Conservation (phyloP, 1,140 invertebrate species). For the Cherax destructor region DNA sequence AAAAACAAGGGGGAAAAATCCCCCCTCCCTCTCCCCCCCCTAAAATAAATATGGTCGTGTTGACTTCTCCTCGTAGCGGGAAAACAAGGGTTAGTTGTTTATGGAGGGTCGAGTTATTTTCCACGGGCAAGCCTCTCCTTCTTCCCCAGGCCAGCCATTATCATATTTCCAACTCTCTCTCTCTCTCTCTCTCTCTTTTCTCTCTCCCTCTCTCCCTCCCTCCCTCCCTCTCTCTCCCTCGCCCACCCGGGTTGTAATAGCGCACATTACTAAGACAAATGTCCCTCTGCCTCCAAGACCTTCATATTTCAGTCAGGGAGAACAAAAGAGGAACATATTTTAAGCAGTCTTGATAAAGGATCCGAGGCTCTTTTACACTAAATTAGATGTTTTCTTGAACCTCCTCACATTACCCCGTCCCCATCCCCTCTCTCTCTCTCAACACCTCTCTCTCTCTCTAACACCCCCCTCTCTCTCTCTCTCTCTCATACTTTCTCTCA, state of each 20-base stretch:
- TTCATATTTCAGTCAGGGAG: conserved; percentile 68
- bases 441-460: too few species aligned
- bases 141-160: conserved; percentile 61
- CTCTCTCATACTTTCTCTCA: too few species aligned
- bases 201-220: too few species aligned
- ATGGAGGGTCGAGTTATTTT: conserved; percentile 63
- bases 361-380: conserved; percentile 60
- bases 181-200: not conserved
- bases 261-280: conserved; percentile 70
- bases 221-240: too few species aligned
- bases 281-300: conserved; percentile 62
- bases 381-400: conserved; percentile 66
- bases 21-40: not conserved
- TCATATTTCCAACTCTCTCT: conserved; percentile 64
- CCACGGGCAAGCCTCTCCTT: conserved; percentile 56
- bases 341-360: conserved; percentile 66
- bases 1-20: not conserved
- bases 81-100: conserved; percentile 62
- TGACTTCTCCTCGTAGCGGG: conserved; percentile 52
- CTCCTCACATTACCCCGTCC: not conserved
- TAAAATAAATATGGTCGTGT: conserved; percentile 54
- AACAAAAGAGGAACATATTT: conserved; percentile 64
- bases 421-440: too few species aligned
- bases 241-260: conserved; percentile 58
- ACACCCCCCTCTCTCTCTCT: too few species aligned